Conservation (phyloP, 2,113 vertebrate genomes). For the Penelope pileata region DNA sequence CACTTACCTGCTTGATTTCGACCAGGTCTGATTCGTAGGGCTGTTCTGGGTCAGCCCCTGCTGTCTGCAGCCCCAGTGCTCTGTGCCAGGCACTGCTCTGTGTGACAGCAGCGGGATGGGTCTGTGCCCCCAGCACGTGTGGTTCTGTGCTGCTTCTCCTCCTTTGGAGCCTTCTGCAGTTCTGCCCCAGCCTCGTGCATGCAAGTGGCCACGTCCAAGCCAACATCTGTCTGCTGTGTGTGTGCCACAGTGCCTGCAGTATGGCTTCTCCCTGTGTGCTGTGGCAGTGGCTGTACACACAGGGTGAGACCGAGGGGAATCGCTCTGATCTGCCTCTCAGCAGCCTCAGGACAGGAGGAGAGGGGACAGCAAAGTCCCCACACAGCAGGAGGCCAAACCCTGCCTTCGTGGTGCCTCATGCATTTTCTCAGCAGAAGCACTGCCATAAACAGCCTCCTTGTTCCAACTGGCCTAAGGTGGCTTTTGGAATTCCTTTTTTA, state of each 20-base stretch:
- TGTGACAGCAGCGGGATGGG: neutral
- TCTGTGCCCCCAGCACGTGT: accelerated
- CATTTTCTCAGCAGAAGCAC: neutral
- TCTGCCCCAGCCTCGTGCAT: neutral
- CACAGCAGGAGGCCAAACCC: accelerated
- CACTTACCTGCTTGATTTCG: too few relatives aligned
- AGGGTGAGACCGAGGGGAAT: neutral
- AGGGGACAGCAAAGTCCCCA: neutral
- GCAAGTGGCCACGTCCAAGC: neutral
- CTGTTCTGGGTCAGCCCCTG: neutral
- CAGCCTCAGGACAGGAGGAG: neutral
- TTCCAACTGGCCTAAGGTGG: neutral
- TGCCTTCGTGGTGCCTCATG: neutral
- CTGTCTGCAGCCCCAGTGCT: neutral
- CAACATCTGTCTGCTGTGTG: neutral
- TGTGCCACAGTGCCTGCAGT: neutral
- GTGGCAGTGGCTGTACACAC: neutral
- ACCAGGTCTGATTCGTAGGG: neutral
- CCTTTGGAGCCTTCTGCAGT: neutral
- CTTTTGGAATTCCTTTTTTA: neutral
- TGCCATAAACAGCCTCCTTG: neutral
- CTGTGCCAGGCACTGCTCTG: too few relatives aligned
- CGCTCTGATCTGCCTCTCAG: neutral
- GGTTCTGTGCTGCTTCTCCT: neutral
- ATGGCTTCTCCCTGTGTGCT: neutral